A percentile compares a stretch with the other conserved stretches of the same genome.
Evolutionary conservation across 2,888 invertebrate genomes (phyloP).

Genomic region (Himalopsyche tibetana): DNA sequence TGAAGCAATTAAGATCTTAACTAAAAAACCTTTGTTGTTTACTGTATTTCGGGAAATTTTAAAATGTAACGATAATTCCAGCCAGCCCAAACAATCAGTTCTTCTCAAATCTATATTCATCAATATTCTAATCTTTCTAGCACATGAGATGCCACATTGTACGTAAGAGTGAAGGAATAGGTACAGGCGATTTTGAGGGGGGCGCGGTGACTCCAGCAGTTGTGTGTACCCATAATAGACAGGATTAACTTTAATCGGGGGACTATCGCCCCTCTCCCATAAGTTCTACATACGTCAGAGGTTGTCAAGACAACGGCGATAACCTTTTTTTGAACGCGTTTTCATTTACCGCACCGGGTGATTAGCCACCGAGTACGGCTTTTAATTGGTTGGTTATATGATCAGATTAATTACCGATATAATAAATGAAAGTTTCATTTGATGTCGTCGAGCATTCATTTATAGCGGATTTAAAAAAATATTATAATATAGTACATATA

Average conservation of each 20-base stretch:
- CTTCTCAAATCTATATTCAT: not conserved
- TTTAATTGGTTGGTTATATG: not conserved
- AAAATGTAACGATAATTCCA: no score
- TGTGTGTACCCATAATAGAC: constrained; percentile 65
- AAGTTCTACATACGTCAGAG: constrained; percentile 10
- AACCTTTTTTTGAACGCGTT: not conserved
- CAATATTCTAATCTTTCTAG: not conserved
- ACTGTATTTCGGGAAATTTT: no score
- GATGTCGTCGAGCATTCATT: no score
- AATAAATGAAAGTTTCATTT: no score
- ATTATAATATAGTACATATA: no score
- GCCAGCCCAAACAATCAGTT: no score
- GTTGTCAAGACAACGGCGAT: constrained; percentile 14
- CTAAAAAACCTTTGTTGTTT: no score
- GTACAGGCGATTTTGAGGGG: constrained; percentile 32
- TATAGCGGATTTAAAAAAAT: no score
- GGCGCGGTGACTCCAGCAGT: constrained; percentile 60
- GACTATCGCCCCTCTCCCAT: constrained; percentile 58
- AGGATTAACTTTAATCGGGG: constrained; percentile 66
- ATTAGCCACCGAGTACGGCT: not conserved
- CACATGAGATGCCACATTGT: not conserved
- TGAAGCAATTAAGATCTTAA: no score
- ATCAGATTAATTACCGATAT: not conserved
- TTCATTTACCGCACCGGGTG: not conserved
- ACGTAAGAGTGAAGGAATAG: not conserved